These are phyloP conservation scores for Aphyosemion australe DNA, from an alignment of 2,113 vertebrate genomes.

Conservation along the genomic window DNA sequence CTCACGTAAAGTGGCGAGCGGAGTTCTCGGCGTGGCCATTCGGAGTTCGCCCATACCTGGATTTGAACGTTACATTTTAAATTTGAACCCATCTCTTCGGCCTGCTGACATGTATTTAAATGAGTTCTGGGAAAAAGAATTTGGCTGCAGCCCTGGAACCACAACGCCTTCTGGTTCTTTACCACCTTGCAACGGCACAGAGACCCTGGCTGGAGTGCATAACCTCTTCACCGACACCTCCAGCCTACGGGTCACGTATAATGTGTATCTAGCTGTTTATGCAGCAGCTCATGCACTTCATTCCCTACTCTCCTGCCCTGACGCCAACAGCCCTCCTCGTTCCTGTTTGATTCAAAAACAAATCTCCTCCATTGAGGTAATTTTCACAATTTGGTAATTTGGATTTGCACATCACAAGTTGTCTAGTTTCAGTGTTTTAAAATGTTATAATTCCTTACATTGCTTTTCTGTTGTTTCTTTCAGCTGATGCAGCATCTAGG, in stretches of 20 bases:
- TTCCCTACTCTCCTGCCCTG: slow-evolving; percentile 68
- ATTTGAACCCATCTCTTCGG: slow-evolving; percentile 58
- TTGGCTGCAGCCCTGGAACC: slow-evolving; percentile 60
- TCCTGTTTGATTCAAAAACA: slow-evolving; percentile 58
- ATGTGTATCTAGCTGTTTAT: slow-evolving; percentile 81
- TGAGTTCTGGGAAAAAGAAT: slow-evolving; percentile 73
- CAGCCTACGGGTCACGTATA: slow-evolving; percentile 75
- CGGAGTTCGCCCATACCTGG: slow-evolving; percentile 70
- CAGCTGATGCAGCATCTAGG: slow-evolving; percentile 76
- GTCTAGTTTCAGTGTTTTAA: too few relatives aligned
- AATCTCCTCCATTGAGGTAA: slow-evolving; percentile 70
- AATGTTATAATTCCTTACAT: too few relatives aligned
- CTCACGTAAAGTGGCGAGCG: slow-evolving; percentile 62
- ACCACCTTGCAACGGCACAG: slow-evolving; percentile 73
- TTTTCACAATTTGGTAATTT: background rate
- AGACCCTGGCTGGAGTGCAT: slow-evolving; percentile 68
- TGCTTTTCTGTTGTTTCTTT: background rate
- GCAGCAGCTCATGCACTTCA: slow-evolving; percentile 79
- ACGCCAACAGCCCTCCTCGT: slow-evolving; percentile 18
- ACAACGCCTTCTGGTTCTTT: slow-evolving; percentile 13
- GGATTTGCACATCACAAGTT: too few relatives aligned
- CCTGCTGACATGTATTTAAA: slow-evolving; percentile 59
- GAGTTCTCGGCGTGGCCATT: slow-evolving; percentile 79
- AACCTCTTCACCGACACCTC: slow-evolving; percentile 75
- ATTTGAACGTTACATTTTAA: slow-evolving; percentile 66